Evolutionary conservation across 2,113 vertebrate species (phyloP).

Genomic region (Daubentonia madagascariensis): DNA sequence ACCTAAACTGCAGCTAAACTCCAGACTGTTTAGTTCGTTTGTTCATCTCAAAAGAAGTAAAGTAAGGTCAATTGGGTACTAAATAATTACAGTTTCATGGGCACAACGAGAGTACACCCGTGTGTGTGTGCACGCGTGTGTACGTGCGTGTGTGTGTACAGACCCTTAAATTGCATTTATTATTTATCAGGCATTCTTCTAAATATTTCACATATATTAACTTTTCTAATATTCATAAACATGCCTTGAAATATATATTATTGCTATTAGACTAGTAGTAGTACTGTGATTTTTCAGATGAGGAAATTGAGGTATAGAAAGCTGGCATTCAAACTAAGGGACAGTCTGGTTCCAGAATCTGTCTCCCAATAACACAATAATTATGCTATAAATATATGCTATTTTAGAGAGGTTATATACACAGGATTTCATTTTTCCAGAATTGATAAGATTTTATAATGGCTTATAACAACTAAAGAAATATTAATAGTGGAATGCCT

Average conservation of each 20-base stretch:
- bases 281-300: neutral
- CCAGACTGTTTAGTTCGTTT: constrained; percentile 74
- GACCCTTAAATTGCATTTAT: neutral
- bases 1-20: constrained; percentile 62
- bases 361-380: neutral
- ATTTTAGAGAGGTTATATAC: neutral
- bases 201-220: neutral
- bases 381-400: neutral
- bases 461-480: neutral
- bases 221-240: neutral
- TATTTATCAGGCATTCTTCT: neutral
- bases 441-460: neutral
- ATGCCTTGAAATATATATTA: neutral
- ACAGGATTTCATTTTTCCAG: neutral
- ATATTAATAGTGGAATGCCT: neutral
- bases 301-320: neutral
- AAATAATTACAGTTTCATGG: constrained; percentile 67
- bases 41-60: constrained; percentile 47
- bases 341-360: neutral
- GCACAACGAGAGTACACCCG: accelerated
- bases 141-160: neutral
- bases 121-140: neutral
- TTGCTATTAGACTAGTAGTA: neutral
- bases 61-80: constrained; percentile 69
- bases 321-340: neutral